These are phyloP conservation scores for Aphis gossypii DNA, from an alignment of 1,140 invertebrate genomes.

Conservation along the genomic window DNA sequence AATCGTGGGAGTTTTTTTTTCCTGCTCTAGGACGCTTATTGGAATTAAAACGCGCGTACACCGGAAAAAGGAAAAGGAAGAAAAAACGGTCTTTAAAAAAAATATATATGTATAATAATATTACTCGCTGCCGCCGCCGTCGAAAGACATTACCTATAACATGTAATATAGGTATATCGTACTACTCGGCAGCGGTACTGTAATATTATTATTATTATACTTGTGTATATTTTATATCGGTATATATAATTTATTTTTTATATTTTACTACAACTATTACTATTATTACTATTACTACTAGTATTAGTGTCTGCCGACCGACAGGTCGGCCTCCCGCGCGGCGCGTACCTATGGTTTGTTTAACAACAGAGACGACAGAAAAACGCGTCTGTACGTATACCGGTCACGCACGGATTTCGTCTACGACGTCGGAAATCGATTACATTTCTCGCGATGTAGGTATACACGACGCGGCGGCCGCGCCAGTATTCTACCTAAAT, in stretches of 20 bases:
- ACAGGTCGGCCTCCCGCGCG: constrained; percentile 30
- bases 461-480: background rate
- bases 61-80: constrained; percentile 24
- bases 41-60: constrained; percentile 26
- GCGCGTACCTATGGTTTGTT: constrained; percentile 40
- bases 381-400: constrained; percentile 20
- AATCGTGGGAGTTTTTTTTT: constrained; percentile 58
- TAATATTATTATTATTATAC: background rate
- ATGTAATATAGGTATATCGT: background rate
- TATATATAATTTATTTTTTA: constrained; percentile 6
- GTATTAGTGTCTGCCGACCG: background rate
- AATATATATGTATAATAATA: background rate
- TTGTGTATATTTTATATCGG: background rate
- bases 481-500: background rate
- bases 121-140: background rate
- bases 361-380: constrained; percentile 39
- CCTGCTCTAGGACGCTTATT: background rate
- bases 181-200: background rate
- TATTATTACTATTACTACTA: constrained; percentile 18
- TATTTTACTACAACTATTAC: constrained; percentile 21
- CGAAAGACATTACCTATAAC: background rate
- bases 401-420: constrained; percentile 56
- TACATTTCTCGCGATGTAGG: background rate
- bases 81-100: constrained; percentile 25
- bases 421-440: constrained; percentile 24